A percentile compares a stretch with the other conserved stretches of the same genome.
Evolutionary conservation across 2,888 invertebrate species (phyloP).

Genomic region (Synergus gifuensis): DNA sequence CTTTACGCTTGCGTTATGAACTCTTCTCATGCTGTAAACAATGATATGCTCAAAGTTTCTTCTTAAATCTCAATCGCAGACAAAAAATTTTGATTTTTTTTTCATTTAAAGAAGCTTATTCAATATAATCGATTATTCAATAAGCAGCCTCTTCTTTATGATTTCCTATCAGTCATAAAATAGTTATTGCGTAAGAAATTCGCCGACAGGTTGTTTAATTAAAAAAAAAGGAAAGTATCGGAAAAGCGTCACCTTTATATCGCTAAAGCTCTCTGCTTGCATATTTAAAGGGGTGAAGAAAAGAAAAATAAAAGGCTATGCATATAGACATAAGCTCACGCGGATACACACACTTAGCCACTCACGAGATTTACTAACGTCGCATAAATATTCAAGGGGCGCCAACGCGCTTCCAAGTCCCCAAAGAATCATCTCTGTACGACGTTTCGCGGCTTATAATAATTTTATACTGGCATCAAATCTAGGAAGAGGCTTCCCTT

Average conservation of each 20-base stretch:
- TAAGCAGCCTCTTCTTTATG: no score
- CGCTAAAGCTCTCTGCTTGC: neutral
- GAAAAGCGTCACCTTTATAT: neutral
- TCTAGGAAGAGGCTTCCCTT: slow-evolving; percentile 3
- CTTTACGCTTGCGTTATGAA: slow-evolving; percentile 20
- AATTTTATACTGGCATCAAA: slow-evolving; percentile 7
- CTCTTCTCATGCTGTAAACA: slow-evolving; percentile 2
- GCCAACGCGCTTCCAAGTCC: neutral
- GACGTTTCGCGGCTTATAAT: slow-evolving; percentile 14
- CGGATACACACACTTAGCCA: neutral
- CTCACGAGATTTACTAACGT: slow-evolving; percentile 1
- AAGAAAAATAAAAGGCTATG: neutral
- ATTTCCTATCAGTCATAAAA: neutral
- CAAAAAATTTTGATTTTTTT: no score
- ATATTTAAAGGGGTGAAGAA: neutral
- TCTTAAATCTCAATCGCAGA: neutral
- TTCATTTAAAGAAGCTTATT: no score
- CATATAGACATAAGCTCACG: neutral
- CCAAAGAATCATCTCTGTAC: neutral
- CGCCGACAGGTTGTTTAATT: neutral
- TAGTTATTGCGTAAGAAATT: neutral
- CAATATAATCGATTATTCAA: no score
- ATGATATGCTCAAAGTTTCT: neutral
- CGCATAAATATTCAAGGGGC: neutral
- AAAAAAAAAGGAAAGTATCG: neutral